Base-by-base conservation (phyloP, 2,113 vertebrate genomes). In the Aythya baeri region DNA sequence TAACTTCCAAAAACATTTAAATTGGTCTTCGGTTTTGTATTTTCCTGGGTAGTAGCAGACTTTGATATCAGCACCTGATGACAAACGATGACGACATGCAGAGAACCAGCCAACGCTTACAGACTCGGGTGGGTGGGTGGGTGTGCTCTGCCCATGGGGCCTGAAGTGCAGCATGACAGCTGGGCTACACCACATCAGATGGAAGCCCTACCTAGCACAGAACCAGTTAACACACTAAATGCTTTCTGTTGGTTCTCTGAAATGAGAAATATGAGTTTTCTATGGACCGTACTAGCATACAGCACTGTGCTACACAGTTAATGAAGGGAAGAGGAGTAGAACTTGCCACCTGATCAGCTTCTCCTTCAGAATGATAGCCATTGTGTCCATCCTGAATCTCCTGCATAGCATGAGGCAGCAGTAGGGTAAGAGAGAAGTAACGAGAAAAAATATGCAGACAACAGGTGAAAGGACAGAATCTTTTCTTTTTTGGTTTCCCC, bases 341-440 rank as follows among this genome's bases (percentile, higher is more conserved):
- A 99, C 98, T 99, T 99, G 99, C 99, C 99, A 97, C 98, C 98
- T 98, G 98, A 94, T 99, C 99, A 97, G 98, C 97, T 97, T 99
- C 98, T 97, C 97, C 98, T 96, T 98, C 98, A 98, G 98, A 98
- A 98, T 98, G 98, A 98, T 98, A 98, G 97, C 98, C 98, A 97
- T 98, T 98, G 97, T 98, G 98, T 94, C 98, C 98, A 94, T 99
- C 99, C 98, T 97, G 97, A 97, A 97, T 96, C 96, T 99, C 99
- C 99, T 99, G 98, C 96, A 97, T 97, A 97, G 98, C 97, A 97
- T 88, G 97, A 97, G 98, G 97, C 97, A 97, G 98, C 96, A 95
- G 83, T 80, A 93, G 96, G 91, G 97, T 94, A 97, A 98, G 97
- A 98, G 96, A 94, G 96, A 96, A 92, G 97, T 85, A 97, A 97